A percentile compares a stretch with the other conserved stretches of the same genome.
Evolutionary conservation across 2,888 invertebrate genomes (phyloP).

Genomic region (Oscheius myriophilus): DNA sequence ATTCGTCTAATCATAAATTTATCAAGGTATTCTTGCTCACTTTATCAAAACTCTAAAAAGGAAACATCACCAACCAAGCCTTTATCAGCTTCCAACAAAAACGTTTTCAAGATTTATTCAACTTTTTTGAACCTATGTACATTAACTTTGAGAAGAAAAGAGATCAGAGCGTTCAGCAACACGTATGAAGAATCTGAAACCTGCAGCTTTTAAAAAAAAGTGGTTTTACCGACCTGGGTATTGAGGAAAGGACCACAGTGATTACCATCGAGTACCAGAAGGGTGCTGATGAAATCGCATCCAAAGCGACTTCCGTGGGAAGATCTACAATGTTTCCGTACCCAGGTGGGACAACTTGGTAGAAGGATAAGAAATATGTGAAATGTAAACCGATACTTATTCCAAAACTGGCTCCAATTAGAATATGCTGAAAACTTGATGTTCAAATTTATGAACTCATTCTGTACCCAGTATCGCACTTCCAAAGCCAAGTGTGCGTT

Average conservation of each 20-base stretch:
- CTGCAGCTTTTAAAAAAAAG: neutral
- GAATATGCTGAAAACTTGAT: slow-evolving; percentile 42
- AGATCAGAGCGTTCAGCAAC: slow-evolving; percentile 23
- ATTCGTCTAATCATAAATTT: too few species aligned
- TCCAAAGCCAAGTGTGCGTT: slow-evolving; percentile 87
- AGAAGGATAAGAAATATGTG: slow-evolving; percentile 33
- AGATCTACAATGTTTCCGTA: slow-evolving; percentile 39
- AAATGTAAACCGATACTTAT: slow-evolving; percentile 56
- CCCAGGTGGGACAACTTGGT: slow-evolving; percentile 14
- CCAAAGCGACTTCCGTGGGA: slow-evolving; percentile 42
- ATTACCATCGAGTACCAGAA: slow-evolving; percentile 48
- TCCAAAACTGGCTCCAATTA: slow-evolving; percentile 38
- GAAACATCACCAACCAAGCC: too few species aligned
- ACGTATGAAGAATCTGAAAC: slow-evolving; percentile 22
- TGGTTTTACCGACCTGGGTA: slow-evolving; percentile 38
- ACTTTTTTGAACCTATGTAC: too few species aligned
- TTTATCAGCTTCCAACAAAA: too few species aligned
- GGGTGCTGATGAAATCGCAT: slow-evolving; percentile 32
- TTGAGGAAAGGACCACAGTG: slow-evolving; percentile 41
- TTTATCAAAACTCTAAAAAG: too few species aligned
- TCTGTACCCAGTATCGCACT: slow-evolving; percentile 35
- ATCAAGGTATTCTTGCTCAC: too few species aligned
- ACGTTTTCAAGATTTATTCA: too few species aligned
- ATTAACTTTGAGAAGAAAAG: neutral
- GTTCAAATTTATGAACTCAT: too few species aligned